Evolutionary conservation across 2,797 vertebrate genomes (phyloP).

Genomic region (Neomorphus geoffroyi): DNA sequence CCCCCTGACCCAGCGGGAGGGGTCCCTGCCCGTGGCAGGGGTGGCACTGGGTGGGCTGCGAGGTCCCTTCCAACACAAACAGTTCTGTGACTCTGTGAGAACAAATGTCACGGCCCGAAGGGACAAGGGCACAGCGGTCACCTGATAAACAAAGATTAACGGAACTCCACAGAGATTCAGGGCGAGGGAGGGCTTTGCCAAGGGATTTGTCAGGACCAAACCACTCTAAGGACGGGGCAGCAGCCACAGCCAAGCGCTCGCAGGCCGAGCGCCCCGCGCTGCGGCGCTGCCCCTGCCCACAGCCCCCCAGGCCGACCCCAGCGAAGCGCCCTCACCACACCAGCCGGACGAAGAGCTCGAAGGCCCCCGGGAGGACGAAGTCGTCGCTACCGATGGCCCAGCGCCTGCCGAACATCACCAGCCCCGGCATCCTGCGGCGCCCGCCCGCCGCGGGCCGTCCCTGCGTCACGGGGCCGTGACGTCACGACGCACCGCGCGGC

Average conservation of each 20-base stretch:
- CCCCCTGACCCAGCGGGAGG: too few species aligned
- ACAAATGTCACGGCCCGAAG: fast-evolving
- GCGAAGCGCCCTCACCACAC: too few species aligned
- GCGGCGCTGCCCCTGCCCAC: fast-evolving
- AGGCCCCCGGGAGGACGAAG: constrained; percentile 88
- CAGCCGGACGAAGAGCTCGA: constrained; percentile 86
- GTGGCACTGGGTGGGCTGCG: too few species aligned
- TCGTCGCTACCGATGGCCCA: constrained; percentile 96
- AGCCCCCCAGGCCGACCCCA: fast-evolving
- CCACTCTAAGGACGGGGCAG: fast-evolving
- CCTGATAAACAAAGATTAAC: too few species aligned
- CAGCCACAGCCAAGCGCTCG: fast-evolving
- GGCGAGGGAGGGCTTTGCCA: neutral
- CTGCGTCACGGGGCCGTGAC: neutral
- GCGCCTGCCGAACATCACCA: constrained; percentile 89
- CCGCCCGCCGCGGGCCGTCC: too few species aligned
- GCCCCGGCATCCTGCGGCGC: constrained; percentile 83
- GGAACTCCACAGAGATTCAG: too few species aligned
- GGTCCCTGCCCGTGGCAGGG: too few species aligned
- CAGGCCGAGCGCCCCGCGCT: neutral
- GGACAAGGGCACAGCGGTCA: fast-evolving
- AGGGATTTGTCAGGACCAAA: fast-evolving
- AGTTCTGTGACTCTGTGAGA: too few species aligned
- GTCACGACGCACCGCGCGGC: neutral
- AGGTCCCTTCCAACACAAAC: too few species aligned